phyloP scores from a whole-genome alignment of 2,113 vertebrate species.

The Cyprichromis sp. region DNA sequence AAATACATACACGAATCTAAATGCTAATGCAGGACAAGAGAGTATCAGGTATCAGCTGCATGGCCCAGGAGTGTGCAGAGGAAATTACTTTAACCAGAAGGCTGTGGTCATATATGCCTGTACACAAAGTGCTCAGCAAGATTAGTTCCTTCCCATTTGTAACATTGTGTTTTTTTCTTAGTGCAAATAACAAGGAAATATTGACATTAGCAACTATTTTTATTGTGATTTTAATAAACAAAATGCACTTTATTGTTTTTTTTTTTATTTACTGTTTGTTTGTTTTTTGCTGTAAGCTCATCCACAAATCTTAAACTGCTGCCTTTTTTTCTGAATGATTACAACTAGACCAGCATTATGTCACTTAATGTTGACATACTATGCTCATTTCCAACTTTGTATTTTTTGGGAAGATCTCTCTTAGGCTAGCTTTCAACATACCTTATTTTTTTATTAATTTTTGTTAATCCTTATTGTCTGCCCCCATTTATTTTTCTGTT shows the following conservation, averaged over 20 bases:
- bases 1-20: background rate
- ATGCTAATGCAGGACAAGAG: constrained; percentile 4
- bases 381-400: background rate
- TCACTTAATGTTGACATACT: background rate
- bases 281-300: background rate
- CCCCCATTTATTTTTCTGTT: background rate
- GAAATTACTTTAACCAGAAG: background rate
- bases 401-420: background rate
- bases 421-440: background rate
- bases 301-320: background rate
- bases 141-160: background rate
- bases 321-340: background rate
- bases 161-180: background rate
- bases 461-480: background rate
- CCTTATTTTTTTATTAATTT: background rate
- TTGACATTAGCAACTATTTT: background rate
- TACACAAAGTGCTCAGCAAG: background rate
- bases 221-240: background rate
- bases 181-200: background rate
- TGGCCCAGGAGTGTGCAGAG: background rate
- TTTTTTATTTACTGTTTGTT: background rate
- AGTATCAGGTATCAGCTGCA: background rate
- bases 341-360: background rate
- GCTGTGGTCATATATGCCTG: background rate
- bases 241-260: background rate